These are phyloP conservation scores for Steatocranus sp. DNA, from an alignment of 2,797 vertebrate genomes.

Conservation along the genomic window DNA sequence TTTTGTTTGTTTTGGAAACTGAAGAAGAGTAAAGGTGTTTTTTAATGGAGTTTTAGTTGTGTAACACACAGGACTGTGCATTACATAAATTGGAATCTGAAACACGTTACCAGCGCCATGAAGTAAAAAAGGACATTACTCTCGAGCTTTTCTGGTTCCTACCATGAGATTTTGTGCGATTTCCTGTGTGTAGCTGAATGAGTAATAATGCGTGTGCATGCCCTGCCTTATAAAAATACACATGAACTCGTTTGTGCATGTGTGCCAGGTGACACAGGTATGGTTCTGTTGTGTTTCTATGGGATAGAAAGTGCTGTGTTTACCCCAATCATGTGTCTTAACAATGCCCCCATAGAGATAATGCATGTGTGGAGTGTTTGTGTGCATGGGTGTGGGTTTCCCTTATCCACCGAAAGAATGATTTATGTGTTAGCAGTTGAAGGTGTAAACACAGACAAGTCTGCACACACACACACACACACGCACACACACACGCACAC, in stretches of 20 bases:
- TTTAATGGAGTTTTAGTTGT: not conserved
- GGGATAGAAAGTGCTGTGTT: slow-evolving; percentile 48
- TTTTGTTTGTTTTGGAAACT: not conserved
- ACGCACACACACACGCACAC: not conserved
- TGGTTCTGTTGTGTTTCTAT: slow-evolving; percentile 43
- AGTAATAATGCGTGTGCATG: not conserved
- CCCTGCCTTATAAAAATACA: slow-evolving; percentile 19
- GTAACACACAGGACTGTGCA: not conserved
- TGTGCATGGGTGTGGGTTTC: slow-evolving; percentile 1
- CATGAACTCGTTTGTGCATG: slow-evolving; percentile 5
- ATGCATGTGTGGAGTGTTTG: not conserved
- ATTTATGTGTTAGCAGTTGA: slow-evolving; percentile 45
- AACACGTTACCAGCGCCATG: not conserved
- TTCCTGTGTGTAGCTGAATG: not conserved
- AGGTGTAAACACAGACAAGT: slow-evolving; percentile 56
- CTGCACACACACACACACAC: slow-evolving; percentile 12
- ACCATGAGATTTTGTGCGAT: not conserved
- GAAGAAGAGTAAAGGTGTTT: not conserved
- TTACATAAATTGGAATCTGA: not conserved
- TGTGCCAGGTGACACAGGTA: slow-evolving; percentile 28
- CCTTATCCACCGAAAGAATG: slow-evolving; percentile 6
- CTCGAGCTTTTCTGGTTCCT: not conserved
- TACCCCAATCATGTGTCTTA: slow-evolving; percentile 30
- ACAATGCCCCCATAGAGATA: slow-evolving; percentile 22
- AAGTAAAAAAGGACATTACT: not conserved